Percentiles rank a stretch among this genome's conserved stretches.
These are phyloP conservation scores for Azorinus chamasolen DNA, from an alignment of 2,888 invertebrate genomes.

Conservation along the genomic window DNA sequence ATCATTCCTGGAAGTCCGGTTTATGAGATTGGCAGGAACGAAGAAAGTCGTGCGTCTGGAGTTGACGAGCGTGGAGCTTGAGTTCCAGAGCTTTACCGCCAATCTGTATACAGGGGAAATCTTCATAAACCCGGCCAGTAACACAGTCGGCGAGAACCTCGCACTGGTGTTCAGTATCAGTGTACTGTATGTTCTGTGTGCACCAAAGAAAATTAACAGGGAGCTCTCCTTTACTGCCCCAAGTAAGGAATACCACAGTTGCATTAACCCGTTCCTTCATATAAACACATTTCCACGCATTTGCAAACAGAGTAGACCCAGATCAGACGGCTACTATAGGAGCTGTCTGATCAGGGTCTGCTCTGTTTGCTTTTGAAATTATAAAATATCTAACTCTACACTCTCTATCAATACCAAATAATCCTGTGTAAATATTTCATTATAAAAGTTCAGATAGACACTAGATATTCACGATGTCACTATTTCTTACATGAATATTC, in stretches of 20 bases:
- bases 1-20: constrained; percentile 33
- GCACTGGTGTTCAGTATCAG: constrained; percentile 45
- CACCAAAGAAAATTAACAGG: constrained; percentile 22
- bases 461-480: too few relatives aligned
- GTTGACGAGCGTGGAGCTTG: constrained; percentile 29
- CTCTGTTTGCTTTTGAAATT: too few relatives aligned
- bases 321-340: too few relatives aligned
- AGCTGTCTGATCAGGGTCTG: too few relatives aligned
- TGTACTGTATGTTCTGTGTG: constrained; percentile 53
- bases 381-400: too few relatives aligned
- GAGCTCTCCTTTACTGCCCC: neutral
- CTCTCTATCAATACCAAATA: too few relatives aligned
- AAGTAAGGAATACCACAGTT: constrained; percentile 7
- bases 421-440: too few relatives aligned
- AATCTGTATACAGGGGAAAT: constrained; percentile 42
- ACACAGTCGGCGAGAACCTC: constrained; percentile 53
- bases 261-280: too few relatives aligned
- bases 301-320: too few relatives aligned
- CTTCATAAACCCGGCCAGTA: constrained; percentile 42
- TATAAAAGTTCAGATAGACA: too few relatives aligned
- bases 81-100: constrained; percentile 59
- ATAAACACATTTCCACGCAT: too few relatives aligned
- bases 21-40: constrained; percentile 34
- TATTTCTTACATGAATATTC: too few relatives aligned
- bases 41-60: constrained; percentile 38